Percentiles rank a stretch among this genome's conserved stretches.
phyloP scores from a whole-genome alignment of 1,140 invertebrate genomes.

The Drosophila insularis region DNA sequence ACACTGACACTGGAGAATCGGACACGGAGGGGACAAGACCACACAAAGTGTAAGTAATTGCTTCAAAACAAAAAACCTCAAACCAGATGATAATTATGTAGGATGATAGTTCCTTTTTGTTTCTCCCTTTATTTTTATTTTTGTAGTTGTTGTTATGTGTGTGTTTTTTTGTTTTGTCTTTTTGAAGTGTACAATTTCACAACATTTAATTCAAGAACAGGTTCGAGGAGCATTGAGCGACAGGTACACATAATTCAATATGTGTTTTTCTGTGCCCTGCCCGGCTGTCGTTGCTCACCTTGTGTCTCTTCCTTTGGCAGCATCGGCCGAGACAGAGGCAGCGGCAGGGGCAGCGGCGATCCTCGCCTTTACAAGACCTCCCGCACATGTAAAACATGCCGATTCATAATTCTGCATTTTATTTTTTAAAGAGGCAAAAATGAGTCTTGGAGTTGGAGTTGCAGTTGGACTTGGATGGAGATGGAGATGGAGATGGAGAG shows the following conservation, averaged over 20 bases:
- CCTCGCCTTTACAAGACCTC: constrained; percentile 69
- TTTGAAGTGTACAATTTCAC: constrained; percentile 81
- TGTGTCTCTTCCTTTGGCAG: constrained; percentile 4
- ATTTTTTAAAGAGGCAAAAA: constrained; percentile 53
- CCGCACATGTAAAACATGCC: constrained; percentile 82
- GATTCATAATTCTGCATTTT: constrained; percentile 81
- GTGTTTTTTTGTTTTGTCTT: constrained; percentile 40
- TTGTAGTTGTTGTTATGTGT: neutral
- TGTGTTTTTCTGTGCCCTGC: constrained; percentile 4
- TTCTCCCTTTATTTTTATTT: constrained; percentile 39
- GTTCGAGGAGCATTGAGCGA: constrained; percentile 65
- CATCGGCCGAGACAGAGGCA: neutral
- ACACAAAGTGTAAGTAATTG: constrained; percentile 18
- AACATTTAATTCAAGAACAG: constrained; percentile 80
- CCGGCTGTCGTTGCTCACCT: neutral
- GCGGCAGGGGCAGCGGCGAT: neutral
- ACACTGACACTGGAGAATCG: neutral
- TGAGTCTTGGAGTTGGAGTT: constrained; percentile 30
- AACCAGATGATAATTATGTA: constrained; percentile 70
- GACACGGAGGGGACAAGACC: neutral
- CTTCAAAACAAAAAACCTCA: constrained; percentile 23
- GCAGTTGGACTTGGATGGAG: constrained; percentile 25
- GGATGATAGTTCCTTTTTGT: constrained; percentile 78
- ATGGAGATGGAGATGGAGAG: constrained; percentile 24
- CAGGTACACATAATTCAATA: constrained; percentile 55